Conservation (phyloP, 2,113 vertebrate species). For the Sphyrna mokarran region DNA sequence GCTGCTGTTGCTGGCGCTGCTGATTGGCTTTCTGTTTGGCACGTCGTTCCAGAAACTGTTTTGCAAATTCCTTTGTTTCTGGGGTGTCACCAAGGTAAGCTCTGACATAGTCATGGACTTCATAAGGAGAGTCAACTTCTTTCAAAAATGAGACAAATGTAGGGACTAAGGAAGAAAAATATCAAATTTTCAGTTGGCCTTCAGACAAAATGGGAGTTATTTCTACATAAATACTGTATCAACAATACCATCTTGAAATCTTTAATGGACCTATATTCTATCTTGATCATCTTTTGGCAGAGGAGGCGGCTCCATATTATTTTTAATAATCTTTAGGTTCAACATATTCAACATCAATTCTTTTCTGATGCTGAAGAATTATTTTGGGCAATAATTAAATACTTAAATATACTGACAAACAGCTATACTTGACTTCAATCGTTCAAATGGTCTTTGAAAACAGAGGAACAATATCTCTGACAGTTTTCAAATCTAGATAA, state of each 20-base stretch:
- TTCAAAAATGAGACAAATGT: constrained; percentile 97
- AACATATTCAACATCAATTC: background rate
- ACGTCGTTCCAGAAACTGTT: constrained; percentile 97
- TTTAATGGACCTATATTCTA: background rate
- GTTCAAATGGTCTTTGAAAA: background rate
- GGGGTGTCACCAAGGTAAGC: constrained; percentile 93
- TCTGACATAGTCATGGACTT: constrained; percentile 94
- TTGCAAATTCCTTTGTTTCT: constrained; percentile 98
- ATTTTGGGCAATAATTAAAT: background rate
- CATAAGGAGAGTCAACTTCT: constrained; percentile 96
- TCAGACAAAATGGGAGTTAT: background rate
- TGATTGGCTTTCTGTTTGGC: constrained; percentile 94
- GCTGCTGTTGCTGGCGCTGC: constrained; percentile 68
- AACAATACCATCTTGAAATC: background rate
- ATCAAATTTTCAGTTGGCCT: background rate
- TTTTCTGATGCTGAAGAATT: background rate
- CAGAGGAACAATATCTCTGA: background rate
- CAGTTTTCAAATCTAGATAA: too few relatives aligned
- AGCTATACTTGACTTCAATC: background rate
- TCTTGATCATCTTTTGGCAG: background rate
- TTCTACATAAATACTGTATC: background rate
- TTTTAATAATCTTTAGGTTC: background rate
- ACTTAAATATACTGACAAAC: background rate
- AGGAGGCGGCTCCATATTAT: background rate
- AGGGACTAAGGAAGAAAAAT: constrained; percentile 67